Conservation (phyloP, 2,797 vertebrate species). For the Onychomys leucogaster region DNA sequence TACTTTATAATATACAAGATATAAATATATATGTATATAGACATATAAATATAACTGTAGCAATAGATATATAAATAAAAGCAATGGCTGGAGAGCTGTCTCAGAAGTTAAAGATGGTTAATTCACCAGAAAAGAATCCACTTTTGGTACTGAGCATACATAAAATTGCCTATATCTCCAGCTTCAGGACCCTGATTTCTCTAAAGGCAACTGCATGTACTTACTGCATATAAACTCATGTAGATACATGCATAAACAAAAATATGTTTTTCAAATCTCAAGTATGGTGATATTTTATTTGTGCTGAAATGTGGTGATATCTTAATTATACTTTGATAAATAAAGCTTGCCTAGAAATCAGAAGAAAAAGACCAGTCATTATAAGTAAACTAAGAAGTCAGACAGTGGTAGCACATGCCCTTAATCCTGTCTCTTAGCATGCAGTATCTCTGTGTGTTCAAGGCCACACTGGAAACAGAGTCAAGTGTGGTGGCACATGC, state of each 20-base stretch:
- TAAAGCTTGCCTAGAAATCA: too few species aligned
- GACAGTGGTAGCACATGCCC: too few species aligned
- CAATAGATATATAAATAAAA: neutral
- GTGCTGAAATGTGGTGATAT: too few species aligned
- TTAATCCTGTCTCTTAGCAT: too few species aligned
- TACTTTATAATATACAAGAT: neutral
- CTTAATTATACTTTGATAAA: too few species aligned
- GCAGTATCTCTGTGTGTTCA: too few species aligned
- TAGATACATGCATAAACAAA: neutral
- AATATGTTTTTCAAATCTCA: neutral
- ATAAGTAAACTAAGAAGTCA: too few species aligned
- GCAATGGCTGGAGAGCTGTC: neutral
- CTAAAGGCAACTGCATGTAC: neutral
- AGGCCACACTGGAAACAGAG: too few species aligned
- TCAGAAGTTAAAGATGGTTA: neutral
- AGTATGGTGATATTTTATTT: neutral
- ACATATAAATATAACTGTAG: neutral
- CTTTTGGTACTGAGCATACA: neutral
- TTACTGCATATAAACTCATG: neutral
- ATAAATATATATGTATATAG: neutral
- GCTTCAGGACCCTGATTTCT: neutral
- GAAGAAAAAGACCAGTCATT: too few species aligned
- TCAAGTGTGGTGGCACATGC: too few species aligned
- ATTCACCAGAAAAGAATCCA: neutral
- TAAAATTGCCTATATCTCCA: neutral